Conservation (phyloP, 2,113 vertebrate species). For the Dunckerocampus dactyliophorus region DNA sequence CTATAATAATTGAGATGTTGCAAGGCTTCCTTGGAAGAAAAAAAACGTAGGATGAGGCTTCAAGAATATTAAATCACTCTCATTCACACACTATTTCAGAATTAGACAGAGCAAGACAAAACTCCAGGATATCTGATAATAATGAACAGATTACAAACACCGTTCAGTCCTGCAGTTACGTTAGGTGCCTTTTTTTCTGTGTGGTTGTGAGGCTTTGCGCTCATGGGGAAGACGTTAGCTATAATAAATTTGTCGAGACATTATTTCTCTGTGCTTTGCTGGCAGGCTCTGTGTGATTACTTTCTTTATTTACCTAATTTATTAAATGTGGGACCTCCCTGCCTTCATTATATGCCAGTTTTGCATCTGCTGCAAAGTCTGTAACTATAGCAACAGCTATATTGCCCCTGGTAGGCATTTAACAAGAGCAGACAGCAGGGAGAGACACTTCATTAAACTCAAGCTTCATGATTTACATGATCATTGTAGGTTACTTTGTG, state of each 20-base stretch:
- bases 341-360: conserved; percentile 38
- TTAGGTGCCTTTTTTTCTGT: conserved; percentile 3
- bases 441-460: conserved; percentile 63
- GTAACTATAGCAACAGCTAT: conserved; percentile 65
- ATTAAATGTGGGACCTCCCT: conserved; percentile 60
- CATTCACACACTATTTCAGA: conserved; percentile 45
- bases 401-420: conserved; percentile 66
- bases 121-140: conserved; percentile 20
- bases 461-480: conserved; percentile 54
- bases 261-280: conserved; percentile 35
- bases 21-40: conserved; percentile 50
- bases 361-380: conserved; percentile 38
- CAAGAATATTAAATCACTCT: conserved; percentile 61
- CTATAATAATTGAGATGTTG: conserved; percentile 44
- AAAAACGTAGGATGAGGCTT: conserved; percentile 55
- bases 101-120: conserved; percentile 25
- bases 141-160: conserved; percentile 2
- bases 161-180: conserved; percentile 14
- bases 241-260: conserved; percentile 39
- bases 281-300: conserved; percentile 35
- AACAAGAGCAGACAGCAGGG: conserved; percentile 64
- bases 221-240: conserved; percentile 28
- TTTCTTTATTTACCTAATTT: conserved; percentile 51
- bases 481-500: conserved; percentile 39
- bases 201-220: conserved; percentile 21